Evolutionary conservation across 2,888 invertebrate species (phyloP), one percentile per base, ranked within the genome.

Genomic region (Hydrotaea diabolus): DNA sequence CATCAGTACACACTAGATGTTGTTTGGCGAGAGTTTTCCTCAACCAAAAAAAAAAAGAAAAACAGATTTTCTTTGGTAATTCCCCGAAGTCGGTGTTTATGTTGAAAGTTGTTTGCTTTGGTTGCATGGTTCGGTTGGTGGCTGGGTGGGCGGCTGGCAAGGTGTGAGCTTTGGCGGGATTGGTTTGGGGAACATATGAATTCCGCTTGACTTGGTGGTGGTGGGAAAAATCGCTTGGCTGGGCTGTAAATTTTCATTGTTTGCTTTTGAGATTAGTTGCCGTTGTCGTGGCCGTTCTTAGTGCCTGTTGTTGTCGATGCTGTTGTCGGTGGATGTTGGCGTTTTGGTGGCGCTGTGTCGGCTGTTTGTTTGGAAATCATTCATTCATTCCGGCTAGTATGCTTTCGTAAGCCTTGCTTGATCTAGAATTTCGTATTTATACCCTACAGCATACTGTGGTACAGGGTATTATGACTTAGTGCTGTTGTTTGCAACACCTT

Each of bases 251-350:
- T 80, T 86, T 66, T 75, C 59, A 73, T 86, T 85, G 84, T 86
- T 85, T 82, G 86, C 80, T 80, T 85, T 83, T 26, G 53, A 80
- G 73, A 80, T 83, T 83, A 76, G 64, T 73, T 43, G 76, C 64
- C 53, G 39, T 39, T 13, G 55, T 77, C 62, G 82, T n/a, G n/a
- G n/a, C n/a, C n/a, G n/a, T n/a, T n/a, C n/a, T n/a, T n/a, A n/a
- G n/a, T n/a, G n/a, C n/a, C n/a, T n/a, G n/a, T 53, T 71, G 57
- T 43, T 26, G 59, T n/a, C n/a, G 49, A n/a, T n/a, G 39, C 7
- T 9, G 2, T 49, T 49, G 49, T 49, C 49, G 49, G 1, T 15
- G 43, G 15, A 43, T 43, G 43, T 49, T n/a, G 49, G 49, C 57
- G 39, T 53, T 62, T 80, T 74, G 66, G 21, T 39, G 74, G 46